Evolutionary conservation across 2,888 invertebrate genomes (phyloP).

Genomic region (Tetrapedia diversipes): DNA sequence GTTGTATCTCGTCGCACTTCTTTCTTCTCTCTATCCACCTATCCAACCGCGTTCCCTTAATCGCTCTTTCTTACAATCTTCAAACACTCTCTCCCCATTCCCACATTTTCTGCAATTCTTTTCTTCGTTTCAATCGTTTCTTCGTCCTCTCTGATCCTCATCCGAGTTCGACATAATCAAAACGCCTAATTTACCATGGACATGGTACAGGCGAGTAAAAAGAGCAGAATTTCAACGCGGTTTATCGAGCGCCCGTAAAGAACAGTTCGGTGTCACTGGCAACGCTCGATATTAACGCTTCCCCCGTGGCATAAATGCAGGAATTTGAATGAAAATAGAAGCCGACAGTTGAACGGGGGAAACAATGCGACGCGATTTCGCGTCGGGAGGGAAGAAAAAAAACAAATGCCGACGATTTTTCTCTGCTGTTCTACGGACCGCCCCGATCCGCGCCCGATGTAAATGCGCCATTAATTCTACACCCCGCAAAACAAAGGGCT

Average conservation of each 20-base stretch:
- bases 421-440: constrained; percentile 29
- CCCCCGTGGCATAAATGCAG: constrained; percentile 23
- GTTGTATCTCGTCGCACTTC: neutral
- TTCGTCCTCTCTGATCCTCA: neutral
- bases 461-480: constrained; percentile 50
- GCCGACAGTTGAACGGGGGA: constrained; percentile 6
- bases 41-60: neutral
- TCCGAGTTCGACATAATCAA: neutral
- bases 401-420: constrained; percentile 40
- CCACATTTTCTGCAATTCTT: neutral
- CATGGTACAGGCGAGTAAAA: neutral
- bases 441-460: constrained; percentile 36
- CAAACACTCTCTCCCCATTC: too few relatives aligned
- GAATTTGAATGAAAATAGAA: constrained; percentile 38
- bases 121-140: neutral
- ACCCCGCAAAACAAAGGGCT: neutral
- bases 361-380: constrained; percentile 33
- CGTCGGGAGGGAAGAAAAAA: too few relatives aligned
- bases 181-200: constrained; percentile 6
- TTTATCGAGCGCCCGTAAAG: constrained; percentile 23
- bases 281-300: constrained; percentile 41
- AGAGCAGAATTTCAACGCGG: neutral
- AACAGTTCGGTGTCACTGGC: constrained; percentile 8
- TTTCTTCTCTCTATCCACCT: neutral
- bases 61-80: neutral